Evolutionary conservation across 2,888 invertebrate genomes (phyloP).

Genomic region (Papilio demoleus): DNA sequence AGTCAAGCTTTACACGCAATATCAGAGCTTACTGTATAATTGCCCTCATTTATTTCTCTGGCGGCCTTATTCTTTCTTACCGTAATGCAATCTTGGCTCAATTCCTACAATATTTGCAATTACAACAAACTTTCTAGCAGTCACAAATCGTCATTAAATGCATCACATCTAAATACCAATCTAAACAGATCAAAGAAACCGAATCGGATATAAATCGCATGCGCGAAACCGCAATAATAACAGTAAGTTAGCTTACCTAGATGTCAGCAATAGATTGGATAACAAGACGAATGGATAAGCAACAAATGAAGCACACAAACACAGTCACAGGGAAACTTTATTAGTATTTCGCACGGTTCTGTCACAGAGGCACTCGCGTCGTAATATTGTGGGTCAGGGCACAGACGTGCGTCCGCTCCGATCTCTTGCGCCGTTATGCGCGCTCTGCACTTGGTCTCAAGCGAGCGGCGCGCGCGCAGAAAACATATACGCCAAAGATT

Average conservation of each 20-base stretch:
- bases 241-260: constrained; percentile 46
- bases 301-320: constrained; percentile 38
- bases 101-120: constrained; percentile 6
- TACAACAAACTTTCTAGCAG: constrained; percentile 2
- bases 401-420: constrained; percentile 58
- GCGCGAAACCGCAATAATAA: constrained; percentile 44
- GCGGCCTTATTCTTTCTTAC: background rate
- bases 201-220: constrained; percentile 49
- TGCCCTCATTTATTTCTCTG: background rate
- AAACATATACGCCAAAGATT: constrained; percentile 67
- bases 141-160: constrained; percentile 51
- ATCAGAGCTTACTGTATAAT: background rate
- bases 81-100: background rate
- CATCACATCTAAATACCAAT: constrained; percentile 49
- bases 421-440: constrained; percentile 70
- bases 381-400: constrained; percentile 41
- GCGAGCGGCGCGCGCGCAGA: constrained; percentile 48
- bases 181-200: constrained; percentile 47
- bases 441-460: constrained; percentile 36
- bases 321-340: constrained; percentile 37
- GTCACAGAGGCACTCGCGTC: constrained; percentile 50
- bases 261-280: constrained; percentile 11
- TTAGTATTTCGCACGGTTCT: constrained; percentile 31
- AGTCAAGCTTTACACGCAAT: background rate
- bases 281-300: constrained; percentile 21